Conservation (phyloP, 1,140 invertebrate species). For the Probaryconus sp. region DNA sequence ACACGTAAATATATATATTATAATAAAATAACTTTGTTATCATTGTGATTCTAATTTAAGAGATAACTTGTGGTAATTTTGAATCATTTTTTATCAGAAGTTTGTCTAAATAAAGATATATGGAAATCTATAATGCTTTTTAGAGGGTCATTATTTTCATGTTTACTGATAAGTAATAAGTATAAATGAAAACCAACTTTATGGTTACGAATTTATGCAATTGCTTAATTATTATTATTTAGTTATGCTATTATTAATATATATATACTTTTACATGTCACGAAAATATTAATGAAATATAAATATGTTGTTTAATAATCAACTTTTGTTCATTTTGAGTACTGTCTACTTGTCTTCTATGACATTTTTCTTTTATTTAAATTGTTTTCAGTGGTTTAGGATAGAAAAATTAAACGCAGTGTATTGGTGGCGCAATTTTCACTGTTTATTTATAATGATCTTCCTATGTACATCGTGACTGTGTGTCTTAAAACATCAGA, state of each 20-base stretch:
- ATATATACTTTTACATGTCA: conserved; percentile 11
- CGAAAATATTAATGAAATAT: conserved; percentile 26
- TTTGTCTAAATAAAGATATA: conserved; percentile 57
- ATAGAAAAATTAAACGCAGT: too few species aligned
- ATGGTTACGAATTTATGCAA: conserved; percentile 10
- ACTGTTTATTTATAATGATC: conserved; percentile 65
- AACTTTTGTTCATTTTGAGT: conserved; percentile 33
- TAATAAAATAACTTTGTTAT: conserved; percentile 56
- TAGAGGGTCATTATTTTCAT: conserved; percentile 57
- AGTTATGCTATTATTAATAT: conserved; percentile 10
- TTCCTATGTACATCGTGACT: conserved; percentile 72
- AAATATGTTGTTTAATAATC: conserved; percentile 14
- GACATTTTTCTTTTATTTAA: too few species aligned
- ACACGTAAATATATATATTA: conserved; percentile 29
- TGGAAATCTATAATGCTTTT: conserved; percentile 13
- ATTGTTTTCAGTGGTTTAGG: too few species aligned
- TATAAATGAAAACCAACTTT: not conserved
- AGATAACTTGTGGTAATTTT: conserved; percentile 34
- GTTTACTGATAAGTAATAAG: not conserved
- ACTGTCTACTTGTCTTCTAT: too few species aligned
- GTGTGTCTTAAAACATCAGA: conserved; percentile 45
- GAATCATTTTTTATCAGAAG: conserved; percentile 50
- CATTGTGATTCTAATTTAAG: conserved; percentile 56
- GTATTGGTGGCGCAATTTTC: conserved; percentile 40
- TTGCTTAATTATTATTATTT: conserved; percentile 12